These are phyloP conservation scores for Yponomeuta plumbellus DNA, from an alignment of 2,888 invertebrate genomes.

Conservation along the genomic window DNA sequence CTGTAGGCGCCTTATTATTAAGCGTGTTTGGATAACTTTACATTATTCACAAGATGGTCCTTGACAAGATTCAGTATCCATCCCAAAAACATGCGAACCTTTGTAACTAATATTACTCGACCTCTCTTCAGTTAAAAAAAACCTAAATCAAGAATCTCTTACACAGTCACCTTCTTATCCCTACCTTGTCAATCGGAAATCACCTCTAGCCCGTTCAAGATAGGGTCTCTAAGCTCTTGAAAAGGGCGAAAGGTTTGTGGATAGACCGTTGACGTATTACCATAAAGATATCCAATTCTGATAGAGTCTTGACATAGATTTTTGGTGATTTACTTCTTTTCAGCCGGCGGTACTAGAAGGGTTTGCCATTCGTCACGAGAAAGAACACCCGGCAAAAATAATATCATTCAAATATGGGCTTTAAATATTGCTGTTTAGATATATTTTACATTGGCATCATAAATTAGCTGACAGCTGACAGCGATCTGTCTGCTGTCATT, in stretches of 20 bases:
- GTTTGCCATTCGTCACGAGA: too few species aligned
- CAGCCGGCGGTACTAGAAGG: neutral
- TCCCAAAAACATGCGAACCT: neutral
- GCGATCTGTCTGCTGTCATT: too few species aligned
- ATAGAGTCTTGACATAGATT: neutral
- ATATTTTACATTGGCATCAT: too few species aligned
- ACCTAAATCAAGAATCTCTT: slow-evolving; percentile 10
- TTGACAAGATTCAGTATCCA: too few species aligned
- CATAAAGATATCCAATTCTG: neutral
- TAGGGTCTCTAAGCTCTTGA: neutral
- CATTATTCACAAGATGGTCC: too few species aligned
- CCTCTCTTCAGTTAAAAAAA: neutral
- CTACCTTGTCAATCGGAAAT: neutral
- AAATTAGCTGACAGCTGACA: too few species aligned
- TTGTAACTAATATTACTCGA: neutral
- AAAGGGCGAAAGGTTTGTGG: neutral
- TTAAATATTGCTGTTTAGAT: too few species aligned
- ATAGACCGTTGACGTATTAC: neutral
- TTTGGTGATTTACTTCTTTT: neutral
- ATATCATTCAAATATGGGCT: too few species aligned
- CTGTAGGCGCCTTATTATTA: too few species aligned
- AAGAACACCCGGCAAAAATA: too few species aligned
- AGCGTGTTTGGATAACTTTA: too few species aligned
- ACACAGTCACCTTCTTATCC: neutral
- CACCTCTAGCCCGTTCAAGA: neutral